phyloP scores from a whole-genome alignment of 2,888 invertebrate genomes.

The Amaurobius ferox region DNA sequence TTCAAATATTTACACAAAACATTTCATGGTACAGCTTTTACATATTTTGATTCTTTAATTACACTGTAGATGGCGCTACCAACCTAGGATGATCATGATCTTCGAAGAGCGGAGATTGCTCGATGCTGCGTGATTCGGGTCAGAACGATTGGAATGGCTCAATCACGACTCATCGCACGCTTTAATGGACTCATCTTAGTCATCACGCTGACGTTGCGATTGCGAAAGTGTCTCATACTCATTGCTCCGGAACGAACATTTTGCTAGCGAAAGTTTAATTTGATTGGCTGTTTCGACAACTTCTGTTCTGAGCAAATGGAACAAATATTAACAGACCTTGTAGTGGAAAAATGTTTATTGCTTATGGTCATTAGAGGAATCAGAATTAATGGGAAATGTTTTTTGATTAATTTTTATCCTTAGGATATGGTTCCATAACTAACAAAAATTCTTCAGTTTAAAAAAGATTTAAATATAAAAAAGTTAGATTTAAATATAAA shows the following conservation, averaged over 20 bases:
- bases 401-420: neutral
- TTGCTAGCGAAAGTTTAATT: slow-evolving; percentile 42
- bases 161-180: slow-evolving; percentile 45
- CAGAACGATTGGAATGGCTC: slow-evolving; percentile 34
- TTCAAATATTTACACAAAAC: too few species aligned
- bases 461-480: too few species aligned
- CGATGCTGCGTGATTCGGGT: slow-evolving; percentile 22
- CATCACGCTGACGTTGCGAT: slow-evolving; percentile 26
- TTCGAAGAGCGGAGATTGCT: neutral
- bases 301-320: slow-evolving; percentile 31
- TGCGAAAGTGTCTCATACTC: slow-evolving; percentile 31
- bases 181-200: slow-evolving; percentile 46
- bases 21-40: too few species aligned
- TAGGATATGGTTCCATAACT: neutral
- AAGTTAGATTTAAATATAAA: too few species aligned
- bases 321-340: slow-evolving; percentile 22
- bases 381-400: neutral
- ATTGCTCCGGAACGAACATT: slow-evolving; percentile 42
- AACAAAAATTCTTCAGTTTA: too few species aligned
- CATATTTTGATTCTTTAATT: slow-evolving; percentile 1
- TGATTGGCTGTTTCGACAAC: slow-evolving; percentile 13
- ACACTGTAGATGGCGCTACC: slow-evolving; percentile 49
- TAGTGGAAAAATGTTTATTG: neutral
- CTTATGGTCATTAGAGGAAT: neutral
- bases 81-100: neutral